Conservation (phyloP, 2,888 invertebrate genomes). For the Microctonus brassicae region DNA sequence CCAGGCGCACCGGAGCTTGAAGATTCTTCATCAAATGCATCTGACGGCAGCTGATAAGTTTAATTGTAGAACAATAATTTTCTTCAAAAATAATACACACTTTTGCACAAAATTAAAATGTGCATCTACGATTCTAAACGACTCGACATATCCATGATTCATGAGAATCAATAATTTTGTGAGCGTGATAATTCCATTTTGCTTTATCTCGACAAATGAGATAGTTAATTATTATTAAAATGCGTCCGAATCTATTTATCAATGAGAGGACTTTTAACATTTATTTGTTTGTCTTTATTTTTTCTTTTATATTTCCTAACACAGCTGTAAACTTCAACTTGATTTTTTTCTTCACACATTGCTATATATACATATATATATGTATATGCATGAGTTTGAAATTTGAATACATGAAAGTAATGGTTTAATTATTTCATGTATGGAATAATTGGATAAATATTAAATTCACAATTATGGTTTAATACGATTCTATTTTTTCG, state of each 20-base stretch:
- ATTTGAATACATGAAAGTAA: not conserved
- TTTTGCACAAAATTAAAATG: not conserved
- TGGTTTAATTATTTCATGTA: not conserved
- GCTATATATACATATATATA: too few relatives aligned
- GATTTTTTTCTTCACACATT: not conserved
- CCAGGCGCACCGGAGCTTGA: slow-evolving; percentile 70
- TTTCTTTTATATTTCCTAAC: not conserved
- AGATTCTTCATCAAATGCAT: slow-evolving; percentile 66
- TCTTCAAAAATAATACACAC: not conserved
- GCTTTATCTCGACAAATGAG: not conserved
- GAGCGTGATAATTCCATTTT: not conserved
- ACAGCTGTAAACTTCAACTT: not conserved
- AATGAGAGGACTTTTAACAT: not conserved
- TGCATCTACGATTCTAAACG: slow-evolving; percentile 12
- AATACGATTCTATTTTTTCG: too few relatives aligned
- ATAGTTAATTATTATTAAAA: not conserved
- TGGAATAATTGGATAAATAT: too few relatives aligned
- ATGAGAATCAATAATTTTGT: not conserved
- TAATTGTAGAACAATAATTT: too few relatives aligned
- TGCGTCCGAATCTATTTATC: not conserved
- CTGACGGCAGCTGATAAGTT: slow-evolving; percentile 71
- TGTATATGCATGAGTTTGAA: not conserved
- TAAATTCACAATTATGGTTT: too few relatives aligned
- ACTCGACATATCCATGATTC: not conserved
- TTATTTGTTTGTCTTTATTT: too few relatives aligned